phyloP scores from a whole-genome alignment of 1,140 invertebrate genomes.

The Drosophila tropicalis region DNA sequence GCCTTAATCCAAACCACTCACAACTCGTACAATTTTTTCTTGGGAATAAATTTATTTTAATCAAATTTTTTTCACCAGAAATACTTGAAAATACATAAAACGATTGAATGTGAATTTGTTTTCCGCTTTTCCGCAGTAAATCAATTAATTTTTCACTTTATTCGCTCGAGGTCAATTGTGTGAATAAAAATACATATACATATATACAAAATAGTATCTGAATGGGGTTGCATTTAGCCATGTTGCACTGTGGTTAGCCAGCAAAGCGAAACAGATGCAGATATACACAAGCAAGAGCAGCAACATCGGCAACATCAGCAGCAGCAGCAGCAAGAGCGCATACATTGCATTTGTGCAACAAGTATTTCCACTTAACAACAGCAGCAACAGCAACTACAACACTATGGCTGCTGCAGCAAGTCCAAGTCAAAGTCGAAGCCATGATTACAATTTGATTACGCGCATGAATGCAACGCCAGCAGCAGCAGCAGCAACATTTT shows the following conservation, averaged over 20 bases:
- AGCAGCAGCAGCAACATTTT: constrained; percentile 65
- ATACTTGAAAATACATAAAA: not conserved
- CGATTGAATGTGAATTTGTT: not conserved
- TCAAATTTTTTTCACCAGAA: not conserved
- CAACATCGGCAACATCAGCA: constrained; percentile 1
- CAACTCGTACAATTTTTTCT: not conserved
- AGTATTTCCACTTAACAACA: constrained; percentile 82
- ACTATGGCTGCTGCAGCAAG: constrained; percentile 9
- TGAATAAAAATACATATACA: no score
- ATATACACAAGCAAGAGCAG: constrained; percentile 45
- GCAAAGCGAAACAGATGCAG: constrained; percentile 46
- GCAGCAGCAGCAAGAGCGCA: constrained; percentile 43
- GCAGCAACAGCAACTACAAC: constrained; percentile 45
- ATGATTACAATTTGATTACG: constrained; percentile 82
- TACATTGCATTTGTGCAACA: constrained; percentile 82
- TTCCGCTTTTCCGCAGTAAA: not conserved
- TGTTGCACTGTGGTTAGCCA: constrained; percentile 51
- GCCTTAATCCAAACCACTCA: not conserved
- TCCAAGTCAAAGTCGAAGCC: constrained; percentile 61
- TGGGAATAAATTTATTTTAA: not conserved
- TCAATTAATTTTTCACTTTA: no score
- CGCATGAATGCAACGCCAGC: constrained; percentile 73
- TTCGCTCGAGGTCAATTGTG: no score
- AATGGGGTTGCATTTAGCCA: constrained; percentile 21
- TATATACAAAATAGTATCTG: no score